Conservation (phyloP, 2,888 invertebrate species). For the Philopedon plagiatum region DNA sequence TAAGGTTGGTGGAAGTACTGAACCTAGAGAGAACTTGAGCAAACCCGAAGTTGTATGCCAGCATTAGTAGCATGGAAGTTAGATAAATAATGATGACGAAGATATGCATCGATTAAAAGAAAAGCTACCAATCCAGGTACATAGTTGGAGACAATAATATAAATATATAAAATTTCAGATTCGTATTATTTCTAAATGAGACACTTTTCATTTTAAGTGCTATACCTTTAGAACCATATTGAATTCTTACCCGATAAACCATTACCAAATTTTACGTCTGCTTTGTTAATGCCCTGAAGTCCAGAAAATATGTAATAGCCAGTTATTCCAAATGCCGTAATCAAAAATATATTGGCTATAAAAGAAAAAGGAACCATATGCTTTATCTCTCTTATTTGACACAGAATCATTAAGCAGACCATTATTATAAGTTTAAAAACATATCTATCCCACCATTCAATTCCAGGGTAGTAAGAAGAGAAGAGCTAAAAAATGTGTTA, state of each 20-base stretch:
- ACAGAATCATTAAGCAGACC: slow-evolving; percentile 79
- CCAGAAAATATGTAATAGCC: slow-evolving; percentile 85
- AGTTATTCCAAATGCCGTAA: slow-evolving; percentile 81
- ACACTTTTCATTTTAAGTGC: no score
- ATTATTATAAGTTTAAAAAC: slow-evolving; percentile 77
- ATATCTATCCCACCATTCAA: slow-evolving; percentile 68
- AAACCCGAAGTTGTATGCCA: no score
- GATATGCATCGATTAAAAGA: no score
- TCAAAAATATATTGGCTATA: slow-evolving; percentile 86
- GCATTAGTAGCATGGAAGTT: no score
- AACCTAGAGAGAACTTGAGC: no score
- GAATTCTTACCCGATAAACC: slow-evolving; percentile 49
- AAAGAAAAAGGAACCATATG: slow-evolving; percentile 91
- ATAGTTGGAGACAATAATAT: no score
- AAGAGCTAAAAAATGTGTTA: slow-evolving; percentile 70
- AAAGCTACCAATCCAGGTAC: no score
- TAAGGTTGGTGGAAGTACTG: no score
- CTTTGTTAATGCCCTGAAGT: slow-evolving; percentile 44
- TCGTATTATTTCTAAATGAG: no score
- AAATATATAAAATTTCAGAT: no score
- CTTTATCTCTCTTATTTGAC: slow-evolving; percentile 83
- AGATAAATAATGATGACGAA: no score
- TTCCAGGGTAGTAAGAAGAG: slow-evolving; percentile 74
- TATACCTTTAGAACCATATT: no score
- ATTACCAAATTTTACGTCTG: slow-evolving; percentile 64